These are phyloP conservation scores for Peromyscus nudipes DNA, from an alignment of 2,797 vertebrate genomes.

Conservation along the genomic window DNA sequence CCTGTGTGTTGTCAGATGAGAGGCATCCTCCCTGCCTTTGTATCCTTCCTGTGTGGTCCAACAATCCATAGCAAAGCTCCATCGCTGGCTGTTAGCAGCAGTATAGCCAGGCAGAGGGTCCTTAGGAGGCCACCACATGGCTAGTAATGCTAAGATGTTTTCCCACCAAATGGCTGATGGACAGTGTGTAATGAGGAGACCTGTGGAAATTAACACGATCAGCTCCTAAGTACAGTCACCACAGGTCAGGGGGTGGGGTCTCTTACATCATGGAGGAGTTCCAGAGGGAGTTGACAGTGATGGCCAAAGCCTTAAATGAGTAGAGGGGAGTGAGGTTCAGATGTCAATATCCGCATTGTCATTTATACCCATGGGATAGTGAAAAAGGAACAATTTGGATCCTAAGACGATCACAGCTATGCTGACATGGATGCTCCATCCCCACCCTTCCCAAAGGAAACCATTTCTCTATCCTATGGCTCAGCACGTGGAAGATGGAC, in stretches of 20 bases:
- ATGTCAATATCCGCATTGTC: not conserved
- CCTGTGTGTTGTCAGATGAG: not conserved
- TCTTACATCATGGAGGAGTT: not conserved
- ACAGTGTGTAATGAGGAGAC: not conserved
- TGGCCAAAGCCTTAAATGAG: not conserved
- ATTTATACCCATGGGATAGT: not conserved
- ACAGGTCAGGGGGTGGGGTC: not conserved
- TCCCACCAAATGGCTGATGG: not conserved
- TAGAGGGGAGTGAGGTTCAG: not conserved
- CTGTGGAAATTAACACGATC: not conserved
- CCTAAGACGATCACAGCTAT: not conserved
- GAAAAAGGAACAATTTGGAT: not conserved
- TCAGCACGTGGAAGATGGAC: not conserved
- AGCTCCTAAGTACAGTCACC: not conserved
- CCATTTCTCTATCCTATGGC: not conserved
- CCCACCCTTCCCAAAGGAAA: not conserved
- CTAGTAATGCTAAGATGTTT: not conserved
- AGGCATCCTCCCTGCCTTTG: not conserved
- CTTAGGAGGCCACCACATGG: not conserved
- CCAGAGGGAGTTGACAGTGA: not conserved
- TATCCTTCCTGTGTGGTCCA: not conserved
- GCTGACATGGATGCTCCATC: not conserved
- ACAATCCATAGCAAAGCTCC: not conserved
- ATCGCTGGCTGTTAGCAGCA: not conserved
- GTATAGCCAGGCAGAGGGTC: too few relatives aligned